Conservation (phyloP, 2,113 vertebrate species). For the Prolemur simus region DNA sequence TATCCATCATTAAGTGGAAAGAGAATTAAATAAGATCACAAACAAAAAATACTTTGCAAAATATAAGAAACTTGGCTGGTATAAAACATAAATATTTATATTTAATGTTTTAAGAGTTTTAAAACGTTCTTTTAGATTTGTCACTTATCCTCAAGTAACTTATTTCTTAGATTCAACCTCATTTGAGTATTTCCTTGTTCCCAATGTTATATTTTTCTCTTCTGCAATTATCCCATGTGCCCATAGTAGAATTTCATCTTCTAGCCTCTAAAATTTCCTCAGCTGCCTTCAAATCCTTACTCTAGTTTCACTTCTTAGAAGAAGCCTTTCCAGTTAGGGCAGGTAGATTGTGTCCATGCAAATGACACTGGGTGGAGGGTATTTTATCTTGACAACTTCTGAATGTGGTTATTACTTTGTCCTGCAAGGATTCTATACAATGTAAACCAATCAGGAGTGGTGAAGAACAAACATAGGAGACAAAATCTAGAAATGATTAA, state of each 20-base stretch:
- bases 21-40: not conserved
- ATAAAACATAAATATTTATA: not conserved
- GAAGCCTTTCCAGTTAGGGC: not conserved
- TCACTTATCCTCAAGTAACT: not conserved
- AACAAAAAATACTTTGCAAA: not conserved
- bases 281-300: not conserved
- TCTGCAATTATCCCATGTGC: not conserved
- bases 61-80: not conserved
- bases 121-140: not conserved
- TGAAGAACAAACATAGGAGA: not conserved
- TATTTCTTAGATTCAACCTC: not conserved
- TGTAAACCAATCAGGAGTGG: not conserved
- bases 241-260: not conserved
- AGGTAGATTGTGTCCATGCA: not conserved
- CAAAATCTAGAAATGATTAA: not conserved
- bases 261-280: not conserved
- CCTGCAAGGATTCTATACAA: not conserved
- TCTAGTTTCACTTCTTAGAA: not conserved
- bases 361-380: not conserved
- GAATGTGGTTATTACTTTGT: not conserved
- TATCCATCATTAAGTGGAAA: not conserved
- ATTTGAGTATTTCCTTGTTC: constrained; percentile 15
- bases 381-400: not conserved
- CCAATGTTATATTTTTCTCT: not conserved
- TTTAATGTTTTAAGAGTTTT: not conserved